Base-by-base conservation (phyloP, 1,140 invertebrate species). In the Akabosia matsudoensis region DNA sequence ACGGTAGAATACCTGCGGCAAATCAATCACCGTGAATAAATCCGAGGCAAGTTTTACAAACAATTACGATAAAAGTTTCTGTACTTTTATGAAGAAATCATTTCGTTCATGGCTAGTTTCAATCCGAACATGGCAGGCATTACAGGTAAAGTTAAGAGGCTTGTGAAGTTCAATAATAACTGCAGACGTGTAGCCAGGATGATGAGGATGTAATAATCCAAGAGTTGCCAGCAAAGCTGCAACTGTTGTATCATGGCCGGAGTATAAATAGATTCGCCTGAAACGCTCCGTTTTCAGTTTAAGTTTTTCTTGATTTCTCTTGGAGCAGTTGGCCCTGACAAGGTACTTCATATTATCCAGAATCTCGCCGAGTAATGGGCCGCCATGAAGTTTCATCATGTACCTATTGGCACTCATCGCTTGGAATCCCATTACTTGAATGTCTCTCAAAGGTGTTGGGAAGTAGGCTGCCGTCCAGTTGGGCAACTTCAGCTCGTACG, bases 181-280 rank as follows among this genome's bases (percentile, higher is more conserved):
- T 13, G 54, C 54, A 4, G 54, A 61, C 1, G 61, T 67, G 61
- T 67, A 67, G 10, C 26, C 24, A 7, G 61, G 61, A 13, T 67
- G 61, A 31, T 67, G 61, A 10, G 61, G 7, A 67, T 67, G 2
- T 16, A 67, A 67, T n/a, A 67, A 4, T 24, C 4, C 4, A 2
- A 67, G 22, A 30, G 30, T 31, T 4, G 61, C 61, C 22, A 67
- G n/a, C 13, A 67, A 67, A 30, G 26, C 61, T 10, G 61, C 61
- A 24, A 67, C 61, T 28, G 61, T 67, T 30, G 61, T 67, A 67
- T 67, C 61, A 67, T 67, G 61, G 1, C 61, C 61, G 2, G 61
- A 67, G 22, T 67, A 67, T 10, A 67, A n/a, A 31, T 67, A 67
- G 3, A 67, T 7, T n/a, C 31, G 28, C n/a, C 31, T 67, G 24